phyloP scores from a whole-genome alignment of 2,797 vertebrate genomes.

The Sebastes oblongus region DNA sequence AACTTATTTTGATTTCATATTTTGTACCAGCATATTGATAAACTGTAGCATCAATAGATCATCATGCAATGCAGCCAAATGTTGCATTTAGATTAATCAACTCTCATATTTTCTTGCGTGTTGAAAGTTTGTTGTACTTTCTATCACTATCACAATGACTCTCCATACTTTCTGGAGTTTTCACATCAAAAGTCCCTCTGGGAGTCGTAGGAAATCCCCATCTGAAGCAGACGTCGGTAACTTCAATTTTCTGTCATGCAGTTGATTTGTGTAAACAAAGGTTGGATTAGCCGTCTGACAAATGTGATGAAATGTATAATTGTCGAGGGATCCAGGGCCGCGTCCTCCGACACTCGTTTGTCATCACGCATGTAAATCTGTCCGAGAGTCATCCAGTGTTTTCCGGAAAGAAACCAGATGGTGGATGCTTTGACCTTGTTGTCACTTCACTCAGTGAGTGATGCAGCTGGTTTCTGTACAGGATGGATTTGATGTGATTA shows the following conservation, averaged over 20 bases:
- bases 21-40: background rate
- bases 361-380: constrained; percentile 36
- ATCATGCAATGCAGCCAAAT: background rate
- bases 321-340: constrained; percentile 15
- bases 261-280: constrained; percentile 22
- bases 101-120: background rate
- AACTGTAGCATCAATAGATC: background rate
- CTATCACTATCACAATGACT: background rate
- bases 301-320: constrained; percentile 24
- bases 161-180: background rate
- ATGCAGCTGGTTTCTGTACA: constrained; percentile 18
- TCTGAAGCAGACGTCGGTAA: constrained; percentile 28
- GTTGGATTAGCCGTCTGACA: constrained; percentile 30
- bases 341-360: constrained; percentile 33
- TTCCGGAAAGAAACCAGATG: constrained; percentile 64
- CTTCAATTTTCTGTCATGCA: background rate
- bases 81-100: background rate
- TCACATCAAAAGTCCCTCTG: background rate
- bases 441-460: constrained; percentile 19
- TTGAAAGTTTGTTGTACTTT: background rate
- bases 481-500: constrained; percentile 46
- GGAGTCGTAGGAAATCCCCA: constrained; percentile 7
- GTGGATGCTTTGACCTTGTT: constrained; percentile 46
- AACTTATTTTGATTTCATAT: background rate
- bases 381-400: constrained; percentile 8